A percentile compares a stretch with the other conserved stretches of the same genome.
Conservation (phyloP, 2,888 invertebrate genomes). For the Dendrolimus pini region DNA sequence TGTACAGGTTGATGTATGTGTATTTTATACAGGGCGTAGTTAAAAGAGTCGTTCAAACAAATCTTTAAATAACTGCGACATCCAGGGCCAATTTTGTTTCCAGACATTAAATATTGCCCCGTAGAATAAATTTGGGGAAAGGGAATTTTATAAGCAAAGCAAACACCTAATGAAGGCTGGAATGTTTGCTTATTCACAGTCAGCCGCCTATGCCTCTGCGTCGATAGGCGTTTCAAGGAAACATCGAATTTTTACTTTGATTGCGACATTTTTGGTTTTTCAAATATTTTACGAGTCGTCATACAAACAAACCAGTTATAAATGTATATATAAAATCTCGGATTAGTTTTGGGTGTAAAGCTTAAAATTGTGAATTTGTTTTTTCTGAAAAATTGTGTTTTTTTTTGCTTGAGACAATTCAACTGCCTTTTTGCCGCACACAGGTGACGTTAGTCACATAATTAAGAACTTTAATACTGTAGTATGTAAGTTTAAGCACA, state of each 20-base stretch:
- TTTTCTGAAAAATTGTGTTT: no score
- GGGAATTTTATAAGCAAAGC: constrained; percentile 49
- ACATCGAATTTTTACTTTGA: constrained; percentile 10
- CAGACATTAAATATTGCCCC: background rate
- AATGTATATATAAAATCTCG: no score
- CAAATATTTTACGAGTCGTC: background rate
- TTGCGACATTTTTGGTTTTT: constrained; percentile 25
- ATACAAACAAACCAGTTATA: no score
- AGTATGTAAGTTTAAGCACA: no score
- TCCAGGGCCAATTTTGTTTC: background rate
- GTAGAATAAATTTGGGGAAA: background rate
- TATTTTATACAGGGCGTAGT: background rate
- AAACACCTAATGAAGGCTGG: constrained; percentile 66
- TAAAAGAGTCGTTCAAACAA: background rate
- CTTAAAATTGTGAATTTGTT: no score
- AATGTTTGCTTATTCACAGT: constrained; percentile 60
- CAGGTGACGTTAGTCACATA: no score
- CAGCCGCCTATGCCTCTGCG: constrained; percentile 19
- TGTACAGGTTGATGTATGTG: no score
- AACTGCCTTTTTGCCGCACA: no score
- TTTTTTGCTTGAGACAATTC: no score
- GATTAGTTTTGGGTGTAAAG: no score
- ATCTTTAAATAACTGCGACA: background rate
- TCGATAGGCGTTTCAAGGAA: constrained; percentile 9
- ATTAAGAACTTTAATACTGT: no score